Base-by-base conservation (phyloP, 1,140 invertebrate genomes). In the Meloidogyne floridensis region DNA sequence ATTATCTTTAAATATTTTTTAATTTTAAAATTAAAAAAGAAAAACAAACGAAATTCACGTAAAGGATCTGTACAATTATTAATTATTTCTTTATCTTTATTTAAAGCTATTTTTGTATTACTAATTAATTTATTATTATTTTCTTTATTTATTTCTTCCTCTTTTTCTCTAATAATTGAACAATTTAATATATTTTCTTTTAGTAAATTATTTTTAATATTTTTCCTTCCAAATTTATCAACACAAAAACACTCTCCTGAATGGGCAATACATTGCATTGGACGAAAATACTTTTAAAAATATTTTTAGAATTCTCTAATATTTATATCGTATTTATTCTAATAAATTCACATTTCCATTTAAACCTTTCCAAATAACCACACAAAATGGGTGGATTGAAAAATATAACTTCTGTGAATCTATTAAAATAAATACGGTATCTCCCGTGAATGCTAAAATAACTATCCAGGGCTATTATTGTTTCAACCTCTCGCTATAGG, bases 241-340 rank as follows among this genome's bases (percentile, higher is more conserved):
- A 82, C 53, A 74, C 71, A 65, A 9, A 43, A 84, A 59, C 82
- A 84, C 32, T 84, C 83, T 13, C 69, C 85, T 56, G 59, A 20
- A 43, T 75, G 84, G 18, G 32, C 53, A n/a, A 69, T 72, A 43
- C 82, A 84, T 74, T 84, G 82, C 82, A 80, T 84, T 53, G 82
- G 51, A 5, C 65, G 72, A 51, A 59, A 59, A 59, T 59, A 59
- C 56, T 20, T 20, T 20, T 20, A 20, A 20, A 20, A 20, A 20
- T 20, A 20, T 20, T 20, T 20, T 20, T 20, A 20, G 20, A 20
- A 20, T 20, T 20, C 20, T 20, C 20, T 20, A 20, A 20, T 20
- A 20, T 20, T 20, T 20, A 20, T 20, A 20, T 20, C 20, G 20
- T 20, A 20, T 20, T 20, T 20, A 20, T 20, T 20, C 20, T 20